Base-by-base conservation (phyloP, 2,888 invertebrate species). In the Brachyptera putata region DNA sequence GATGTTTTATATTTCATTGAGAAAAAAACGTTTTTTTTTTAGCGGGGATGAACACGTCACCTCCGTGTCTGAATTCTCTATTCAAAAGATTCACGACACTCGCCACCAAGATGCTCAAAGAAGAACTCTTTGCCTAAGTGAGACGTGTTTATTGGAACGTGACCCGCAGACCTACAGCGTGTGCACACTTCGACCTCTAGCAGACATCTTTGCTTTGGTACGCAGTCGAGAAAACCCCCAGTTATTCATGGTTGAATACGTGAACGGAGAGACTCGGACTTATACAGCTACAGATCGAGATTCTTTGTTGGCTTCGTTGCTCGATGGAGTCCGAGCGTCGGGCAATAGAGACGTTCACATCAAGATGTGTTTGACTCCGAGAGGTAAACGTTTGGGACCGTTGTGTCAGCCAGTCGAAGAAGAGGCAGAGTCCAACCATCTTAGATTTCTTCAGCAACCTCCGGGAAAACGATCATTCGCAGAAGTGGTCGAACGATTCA, bases 331-430 rank as follows among this genome's bases (percentile, higher is more conserved):
- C 13, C 81, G 99, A 63, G 95, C 96, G 1, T 93, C 96, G 36
- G 98, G 99, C 0, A 99, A 99, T 76, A 84, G 92, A 69, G 95
- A 98, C 76, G 92, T 97, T 2, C 95, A 96, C 75, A 92, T 98
- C 14, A 88, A 91, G 61, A 94, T 95, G 79, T 82, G 81, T 61
- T 82, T 83, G 34, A 93, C 95, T 18, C 85, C 91, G 53, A 81
- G 95, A 62, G 94, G 94, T 0, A 87, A 89, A 71, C 83, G 98
- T 61, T 82, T 96, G 64, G 91, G 95, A 22, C 97, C 98, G 5
- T 80, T 95, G 59, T 87, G 89, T 71, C 85, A 90, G 63, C 86
- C 90, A 1, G 91, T 97, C 1, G 98, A 97, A 70, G 98, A 99
- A 77, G 98, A 99, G 77, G 90, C 72, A 58, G 64, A 64, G 41